Percentiles rank a stretch among this genome's conserved stretches.
These are phyloP conservation scores for Cheilosia scutellata DNA, from an alignment of 2,888 invertebrate genomes.

Conservation along the genomic window DNA sequence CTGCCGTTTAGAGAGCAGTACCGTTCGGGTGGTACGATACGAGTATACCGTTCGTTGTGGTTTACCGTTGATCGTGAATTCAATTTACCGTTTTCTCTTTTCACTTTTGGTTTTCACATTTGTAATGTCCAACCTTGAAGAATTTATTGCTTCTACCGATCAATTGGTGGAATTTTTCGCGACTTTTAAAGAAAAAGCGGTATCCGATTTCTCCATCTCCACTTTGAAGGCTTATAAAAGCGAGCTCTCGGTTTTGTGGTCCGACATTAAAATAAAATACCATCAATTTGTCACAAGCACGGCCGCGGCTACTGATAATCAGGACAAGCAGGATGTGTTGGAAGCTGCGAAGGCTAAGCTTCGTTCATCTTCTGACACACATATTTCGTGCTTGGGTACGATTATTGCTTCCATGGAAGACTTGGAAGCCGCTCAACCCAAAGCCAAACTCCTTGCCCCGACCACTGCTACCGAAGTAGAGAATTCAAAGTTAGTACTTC, in stretches of 20 bases:
- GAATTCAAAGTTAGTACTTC: too few species aligned
- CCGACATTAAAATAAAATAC: not conserved
- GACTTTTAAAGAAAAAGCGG: not conserved
- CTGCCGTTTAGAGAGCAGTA: too few species aligned
- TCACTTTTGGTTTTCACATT: too few species aligned
- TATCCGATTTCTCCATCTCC: not conserved
- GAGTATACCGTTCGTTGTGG: too few species aligned
- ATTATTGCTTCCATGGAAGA: not conserved
- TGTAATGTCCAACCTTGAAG: too few species aligned
- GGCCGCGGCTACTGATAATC: not conserved
- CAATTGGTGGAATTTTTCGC: not conserved
- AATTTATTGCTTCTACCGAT: not conserved
- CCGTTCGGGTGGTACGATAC: too few species aligned
- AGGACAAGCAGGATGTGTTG: not conserved
- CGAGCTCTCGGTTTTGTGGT: not conserved
- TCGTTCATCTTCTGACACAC: not conserved
- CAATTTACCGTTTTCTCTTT: too few species aligned
- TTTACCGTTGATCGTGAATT: too few species aligned
- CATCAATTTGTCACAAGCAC: not conserved
- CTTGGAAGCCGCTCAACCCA: not conserved
- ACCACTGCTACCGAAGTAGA: not conserved
- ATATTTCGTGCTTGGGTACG: not conserved
- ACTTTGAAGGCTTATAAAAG: not conserved
- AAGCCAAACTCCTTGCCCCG: not conserved
- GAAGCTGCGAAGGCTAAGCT: not conserved